A percentile compares a stretch with the other conserved stretches of the same genome.
These are phyloP conservation scores for Chorisops tibialis DNA, from an alignment of 2,888 invertebrate genomes.

Conservation along the genomic window DNA sequence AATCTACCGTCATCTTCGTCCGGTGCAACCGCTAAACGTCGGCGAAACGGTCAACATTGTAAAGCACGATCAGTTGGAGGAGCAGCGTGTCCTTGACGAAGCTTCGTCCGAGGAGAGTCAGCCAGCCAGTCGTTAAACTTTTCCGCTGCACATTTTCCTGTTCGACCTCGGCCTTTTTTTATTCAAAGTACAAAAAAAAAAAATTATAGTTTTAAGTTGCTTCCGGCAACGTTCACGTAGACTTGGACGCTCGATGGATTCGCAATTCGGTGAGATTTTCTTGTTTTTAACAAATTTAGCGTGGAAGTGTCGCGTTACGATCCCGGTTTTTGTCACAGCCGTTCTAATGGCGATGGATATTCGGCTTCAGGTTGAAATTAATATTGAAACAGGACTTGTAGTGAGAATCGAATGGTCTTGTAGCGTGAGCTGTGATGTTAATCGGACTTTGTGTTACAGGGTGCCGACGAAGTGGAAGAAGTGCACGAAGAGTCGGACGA, in stretches of 20 bases:
- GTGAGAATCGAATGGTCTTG: slow-evolving; percentile 32
- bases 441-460: not conserved
- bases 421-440: not conserved
- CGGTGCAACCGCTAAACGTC: slow-evolving; percentile 55
- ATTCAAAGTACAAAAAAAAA: too few species aligned
- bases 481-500: slow-evolving; percentile 11
- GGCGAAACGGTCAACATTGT: slow-evolving; percentile 56
- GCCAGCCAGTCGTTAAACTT: slow-evolving; percentile 18
- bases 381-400: slow-evolving; percentile 56
- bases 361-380: slow-evolving; percentile 65
- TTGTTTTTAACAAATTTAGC: slow-evolving; percentile 68
- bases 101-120: slow-evolving; percentile 24
- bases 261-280: slow-evolving; percentile 54
- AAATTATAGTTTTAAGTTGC: too few species aligned
- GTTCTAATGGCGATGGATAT: slow-evolving; percentile 66
- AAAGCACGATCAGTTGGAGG: slow-evolving; percentile 55
- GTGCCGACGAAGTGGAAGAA: slow-evolving; percentile 11
- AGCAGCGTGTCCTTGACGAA: slow-evolving; percentile 38
- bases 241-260: slow-evolving; percentile 41
- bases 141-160: too few species aligned
- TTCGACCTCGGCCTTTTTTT: too few species aligned
- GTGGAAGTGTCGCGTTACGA: slow-evolving; percentile 65
- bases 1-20: slow-evolving; percentile 53
- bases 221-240: too few species aligned
- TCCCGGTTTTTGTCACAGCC: slow-evolving; percentile 65